Conservation (phyloP, 2,888 invertebrate species). For the Nesidiocoris tenuis region DNA sequence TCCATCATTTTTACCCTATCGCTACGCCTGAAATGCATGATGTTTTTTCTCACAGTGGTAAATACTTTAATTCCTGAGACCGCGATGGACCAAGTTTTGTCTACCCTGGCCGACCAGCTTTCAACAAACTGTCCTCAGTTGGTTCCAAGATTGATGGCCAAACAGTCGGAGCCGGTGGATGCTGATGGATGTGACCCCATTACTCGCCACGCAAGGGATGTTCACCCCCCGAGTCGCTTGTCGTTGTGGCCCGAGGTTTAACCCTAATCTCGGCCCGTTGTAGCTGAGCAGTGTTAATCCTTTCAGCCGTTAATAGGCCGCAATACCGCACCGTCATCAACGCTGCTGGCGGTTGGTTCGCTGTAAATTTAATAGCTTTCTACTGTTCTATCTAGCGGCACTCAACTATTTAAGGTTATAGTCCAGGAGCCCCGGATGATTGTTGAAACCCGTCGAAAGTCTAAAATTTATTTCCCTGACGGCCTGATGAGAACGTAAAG, state of each 20-base stretch:
- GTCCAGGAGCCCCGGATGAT: no score
- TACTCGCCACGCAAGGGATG: background rate
- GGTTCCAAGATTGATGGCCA: constrained; percentile 31
- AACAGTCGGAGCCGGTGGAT: constrained; percentile 13
- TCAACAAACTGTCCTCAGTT: constrained; percentile 24
- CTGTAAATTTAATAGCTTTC: no score
- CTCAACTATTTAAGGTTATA: no score
- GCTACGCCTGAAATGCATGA: no score
- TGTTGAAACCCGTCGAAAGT: no score
- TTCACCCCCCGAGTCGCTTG: background rate
- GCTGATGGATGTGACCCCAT: constrained; percentile 19
- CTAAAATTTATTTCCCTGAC: no score
- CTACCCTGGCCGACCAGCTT: no score
- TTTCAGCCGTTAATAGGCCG: background rate
- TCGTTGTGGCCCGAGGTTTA: background rate
- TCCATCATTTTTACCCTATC: no score
- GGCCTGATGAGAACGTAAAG: no score
- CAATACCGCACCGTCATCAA: background rate
- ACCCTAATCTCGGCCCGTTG: background rate
- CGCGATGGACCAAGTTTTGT: no score
- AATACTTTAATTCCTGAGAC: no score
- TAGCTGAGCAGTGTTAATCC: background rate
- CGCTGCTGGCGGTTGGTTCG: background rate
- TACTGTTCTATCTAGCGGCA: no score
- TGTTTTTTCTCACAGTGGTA: background rate